Evolutionary conservation across 2,113 vertebrate species (phyloP).

Genomic region (Melanerpes formicivorus): DNA sequence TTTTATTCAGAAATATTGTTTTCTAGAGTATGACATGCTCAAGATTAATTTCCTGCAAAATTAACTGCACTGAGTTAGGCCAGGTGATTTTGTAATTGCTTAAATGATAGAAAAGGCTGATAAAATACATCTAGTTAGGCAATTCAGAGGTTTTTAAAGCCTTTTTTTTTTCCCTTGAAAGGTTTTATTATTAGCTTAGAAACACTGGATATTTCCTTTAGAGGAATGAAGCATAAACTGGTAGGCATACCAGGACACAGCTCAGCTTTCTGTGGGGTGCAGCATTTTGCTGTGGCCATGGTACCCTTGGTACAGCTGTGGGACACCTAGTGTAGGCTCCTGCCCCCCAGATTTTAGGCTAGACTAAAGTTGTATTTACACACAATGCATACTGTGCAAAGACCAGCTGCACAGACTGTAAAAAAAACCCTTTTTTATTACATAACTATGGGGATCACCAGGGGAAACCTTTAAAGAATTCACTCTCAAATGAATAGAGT

Average conservation of each 20-base stretch:
- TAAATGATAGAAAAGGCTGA: neutral
- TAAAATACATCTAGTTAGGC: neutral
- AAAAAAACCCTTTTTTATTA: neutral
- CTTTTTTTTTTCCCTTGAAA: neutral
- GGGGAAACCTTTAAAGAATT: neutral
- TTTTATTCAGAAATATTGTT: neutral
- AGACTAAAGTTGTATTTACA: fast-evolving
- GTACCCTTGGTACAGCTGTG: neutral
- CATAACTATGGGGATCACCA: neutral
- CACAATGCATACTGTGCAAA: neutral
- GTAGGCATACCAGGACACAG: neutral
- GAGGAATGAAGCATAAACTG: neutral
- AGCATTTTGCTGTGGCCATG: neutral
- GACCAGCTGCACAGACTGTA: neutral
- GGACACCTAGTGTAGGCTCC: neutral
- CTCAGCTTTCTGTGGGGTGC: neutral
- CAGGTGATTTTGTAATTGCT: neutral
- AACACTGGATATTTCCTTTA: neutral
- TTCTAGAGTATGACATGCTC: neutral
- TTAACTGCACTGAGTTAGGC: neutral
- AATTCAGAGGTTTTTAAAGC: neutral
- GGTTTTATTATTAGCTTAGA: neutral
- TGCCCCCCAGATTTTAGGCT: neutral
- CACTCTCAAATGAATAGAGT: neutral
- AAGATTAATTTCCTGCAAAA: neutral